Evolutionary conservation across 2,797 vertebrate species (phyloP), one percentile per base, ranked within the genome.

Genomic region (Sparidentex hasta): DNA sequence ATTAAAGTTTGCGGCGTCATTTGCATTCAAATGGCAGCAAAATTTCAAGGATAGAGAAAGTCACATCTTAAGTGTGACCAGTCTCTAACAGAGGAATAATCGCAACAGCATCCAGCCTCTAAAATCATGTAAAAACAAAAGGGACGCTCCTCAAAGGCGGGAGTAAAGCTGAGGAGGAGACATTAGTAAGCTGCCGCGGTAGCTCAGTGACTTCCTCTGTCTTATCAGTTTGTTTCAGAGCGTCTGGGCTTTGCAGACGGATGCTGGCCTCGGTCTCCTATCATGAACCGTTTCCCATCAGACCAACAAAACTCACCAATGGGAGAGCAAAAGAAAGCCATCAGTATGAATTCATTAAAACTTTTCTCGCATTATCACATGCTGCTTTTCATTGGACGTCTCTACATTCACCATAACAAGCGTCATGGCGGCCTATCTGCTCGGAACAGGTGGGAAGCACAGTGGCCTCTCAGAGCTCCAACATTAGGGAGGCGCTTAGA

Each of bases 361-460:
- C 80, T 65, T 65, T 86, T 86, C 51, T 23, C 76, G 76, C 77
- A 85, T 86, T 88, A 85, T 83, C 78, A 76, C 65, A 33, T 67
- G 44, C 55, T 11, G 33, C 43, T 67, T 77, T 88, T 84, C 54
- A 66, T 58, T 27, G 14, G 52, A 79, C 23, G 20, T 46, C 74
- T 84, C 18, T 57, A 65, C 46, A 59, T 77, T 75, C 29, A 52
- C 76, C 71, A 61, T 56, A 65, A 81, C 68, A 73, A 63, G 80
- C 20, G 29, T 68, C 47, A 41, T 68, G 77, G 51, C 12, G 44
- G 78, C 69, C 76, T 92, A 87, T 89, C 84, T 72, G 77, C 63
- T 44, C 48, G 2, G 62, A 92, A 89, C 92, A 93, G 90, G 90
- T 93, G 91, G 91, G 83, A 57, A 82, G 84, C 80, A 83, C 81